A percentile compares a stretch with the other conserved stretches of the same genome.
Evolutionary conservation across 2,888 invertebrate species (phyloP).

Genomic region (Amblyjoppa proteus): DNA sequence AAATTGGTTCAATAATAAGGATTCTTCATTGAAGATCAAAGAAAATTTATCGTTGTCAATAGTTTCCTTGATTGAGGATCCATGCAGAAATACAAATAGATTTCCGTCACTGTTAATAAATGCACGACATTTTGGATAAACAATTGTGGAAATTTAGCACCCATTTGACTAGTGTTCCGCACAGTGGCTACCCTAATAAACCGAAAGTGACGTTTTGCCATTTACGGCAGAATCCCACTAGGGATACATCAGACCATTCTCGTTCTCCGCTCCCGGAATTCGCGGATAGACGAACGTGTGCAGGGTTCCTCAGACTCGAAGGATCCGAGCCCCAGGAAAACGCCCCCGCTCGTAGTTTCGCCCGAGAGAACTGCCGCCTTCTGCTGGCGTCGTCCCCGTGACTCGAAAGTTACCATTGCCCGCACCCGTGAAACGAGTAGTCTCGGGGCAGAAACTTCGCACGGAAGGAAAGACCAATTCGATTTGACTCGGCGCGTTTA

Average conservation of each 20-base stretch:
- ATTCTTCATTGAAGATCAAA: no score
- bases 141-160: no score
- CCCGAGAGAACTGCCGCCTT: conserved; percentile 16
- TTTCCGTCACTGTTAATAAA: not conserved
- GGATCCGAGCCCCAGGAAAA: not conserved
- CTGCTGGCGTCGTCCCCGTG: conserved; percentile 52
- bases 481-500: conserved; percentile 74
- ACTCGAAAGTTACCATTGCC: conserved; percentile 68
- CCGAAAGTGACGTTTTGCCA: no score
- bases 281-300: conserved; percentile 27
- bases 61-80: no score
- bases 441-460: conserved; percentile 69
- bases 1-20: no score
- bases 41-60: no score
- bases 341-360: not conserved
- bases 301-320: not conserved
- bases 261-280: conserved; percentile 32
- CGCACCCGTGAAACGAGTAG: conserved; percentile 73
- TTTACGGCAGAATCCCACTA: not conserved
- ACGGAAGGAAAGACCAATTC: conserved; percentile 70
- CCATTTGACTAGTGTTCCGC: no score
- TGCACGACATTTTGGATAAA: no score
- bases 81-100: no score
- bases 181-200: no score
- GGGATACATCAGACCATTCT: not conserved